phyloP scores from a whole-genome alignment of 2,797 vertebrate genomes.

The Pempheris klunzingeri region DNA sequence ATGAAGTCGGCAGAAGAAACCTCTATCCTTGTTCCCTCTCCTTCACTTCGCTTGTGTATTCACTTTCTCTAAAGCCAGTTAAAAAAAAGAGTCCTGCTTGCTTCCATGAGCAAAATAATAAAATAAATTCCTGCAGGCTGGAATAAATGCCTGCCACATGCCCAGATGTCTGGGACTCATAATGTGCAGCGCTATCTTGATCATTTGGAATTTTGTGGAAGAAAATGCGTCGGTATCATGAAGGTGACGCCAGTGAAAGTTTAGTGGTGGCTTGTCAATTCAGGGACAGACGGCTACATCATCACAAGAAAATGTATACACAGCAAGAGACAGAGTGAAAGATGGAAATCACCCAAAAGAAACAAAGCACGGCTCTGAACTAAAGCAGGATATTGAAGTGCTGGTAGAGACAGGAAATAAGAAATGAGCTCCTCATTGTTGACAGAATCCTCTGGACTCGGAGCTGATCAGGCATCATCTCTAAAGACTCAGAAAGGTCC shows the following conservation, averaged over 20 bases:
- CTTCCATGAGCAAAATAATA: slow-evolving; percentile 62
- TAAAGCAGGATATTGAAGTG: slow-evolving; percentile 76
- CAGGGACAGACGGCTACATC: slow-evolving; percentile 18
- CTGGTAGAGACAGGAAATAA: slow-evolving; percentile 62
- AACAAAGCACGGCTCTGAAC: slow-evolving; percentile 23
- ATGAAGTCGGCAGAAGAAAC: slow-evolving; percentile 19
- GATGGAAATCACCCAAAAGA: slow-evolving; percentile 31
- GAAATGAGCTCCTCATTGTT: slow-evolving; percentile 49
- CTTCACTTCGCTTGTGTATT: slow-evolving; percentile 18
- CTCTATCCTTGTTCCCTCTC: background rate
- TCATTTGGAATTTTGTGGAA: slow-evolving; percentile 54
- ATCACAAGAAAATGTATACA: background rate
- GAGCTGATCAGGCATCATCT: slow-evolving; percentile 45
- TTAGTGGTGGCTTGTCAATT: slow-evolving; percentile 1
- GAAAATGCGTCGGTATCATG: slow-evolving; percentile 37
- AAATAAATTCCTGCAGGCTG: slow-evolving; percentile 76
- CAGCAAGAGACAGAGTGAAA: background rate
- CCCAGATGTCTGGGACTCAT: slow-evolving; percentile 80
- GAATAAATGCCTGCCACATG: slow-evolving; percentile 81
- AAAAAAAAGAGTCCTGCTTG: slow-evolving; percentile 69
- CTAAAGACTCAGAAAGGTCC: slow-evolving; percentile 38
- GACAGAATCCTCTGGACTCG: slow-evolving; percentile 39
- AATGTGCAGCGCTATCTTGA: slow-evolving; percentile 57
- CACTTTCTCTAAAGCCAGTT: slow-evolving; percentile 62
- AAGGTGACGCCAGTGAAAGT: slow-evolving; percentile 27